Conservation (phyloP, 2,888 invertebrate species). For the Brenthis daphne region DNA sequence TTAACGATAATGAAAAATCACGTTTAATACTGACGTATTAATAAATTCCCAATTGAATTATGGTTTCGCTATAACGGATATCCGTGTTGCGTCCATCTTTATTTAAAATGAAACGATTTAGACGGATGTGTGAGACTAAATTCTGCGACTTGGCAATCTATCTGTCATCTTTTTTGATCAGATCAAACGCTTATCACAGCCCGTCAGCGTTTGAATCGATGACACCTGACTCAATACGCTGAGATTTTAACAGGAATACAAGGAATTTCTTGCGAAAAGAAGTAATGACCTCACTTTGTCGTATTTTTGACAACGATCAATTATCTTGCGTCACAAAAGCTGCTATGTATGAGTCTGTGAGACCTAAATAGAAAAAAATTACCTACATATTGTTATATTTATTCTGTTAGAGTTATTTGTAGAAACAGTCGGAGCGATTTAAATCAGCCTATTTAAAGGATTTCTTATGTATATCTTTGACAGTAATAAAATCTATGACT, state of each 20-base stretch:
- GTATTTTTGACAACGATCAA: neutral
- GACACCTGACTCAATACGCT: slow-evolving; percentile 49
- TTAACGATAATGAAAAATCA: too few species aligned
- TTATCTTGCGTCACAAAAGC: too few species aligned
- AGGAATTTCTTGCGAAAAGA: slow-evolving; percentile 40
- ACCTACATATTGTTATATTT: too few species aligned
- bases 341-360: too few species aligned
- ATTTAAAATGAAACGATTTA: slow-evolving; percentile 56
- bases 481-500: too few species aligned
- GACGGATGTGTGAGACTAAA: slow-evolving; percentile 62
- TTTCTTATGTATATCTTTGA: too few species aligned
- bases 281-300: neutral
- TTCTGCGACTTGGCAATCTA: slow-evolving; percentile 60
- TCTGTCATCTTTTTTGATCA: slow-evolving; percentile 57
- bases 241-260: slow-evolving; percentile 47
- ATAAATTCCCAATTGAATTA: neutral
- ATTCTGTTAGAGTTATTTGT: too few species aligned
- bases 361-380: too few species aligned
- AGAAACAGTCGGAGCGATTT: too few species aligned
- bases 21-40: too few species aligned
- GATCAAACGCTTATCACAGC: slow-evolving; percentile 72
- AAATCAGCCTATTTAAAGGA: too few species aligned
- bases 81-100: slow-evolving; percentile 55
- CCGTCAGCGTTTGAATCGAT: slow-evolving; percentile 45
- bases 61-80: slow-evolving; percentile 46